phyloP scores from a whole-genome alignment of 2,113 vertebrate genomes.

The Callaeas wilsoni region DNA sequence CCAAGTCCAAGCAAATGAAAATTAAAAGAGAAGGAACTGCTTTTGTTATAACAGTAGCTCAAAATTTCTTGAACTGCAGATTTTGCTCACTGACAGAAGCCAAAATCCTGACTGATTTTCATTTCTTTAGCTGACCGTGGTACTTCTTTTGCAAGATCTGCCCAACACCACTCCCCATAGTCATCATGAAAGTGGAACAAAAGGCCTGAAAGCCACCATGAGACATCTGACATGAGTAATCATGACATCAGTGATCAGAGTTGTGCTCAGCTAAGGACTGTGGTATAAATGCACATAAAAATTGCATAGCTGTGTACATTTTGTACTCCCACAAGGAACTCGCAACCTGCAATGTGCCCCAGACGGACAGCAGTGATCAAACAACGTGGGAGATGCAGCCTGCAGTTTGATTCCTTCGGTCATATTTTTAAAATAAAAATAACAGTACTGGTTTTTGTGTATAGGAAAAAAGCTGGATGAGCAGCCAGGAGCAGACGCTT shows the following conservation, averaged over 20 bases:
- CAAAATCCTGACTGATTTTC: background rate
- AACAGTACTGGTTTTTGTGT: background rate
- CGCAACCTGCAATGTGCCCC: background rate
- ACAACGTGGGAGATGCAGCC: background rate
- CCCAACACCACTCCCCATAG: background rate
- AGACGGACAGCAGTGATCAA: background rate
- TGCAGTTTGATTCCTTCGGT: background rate
- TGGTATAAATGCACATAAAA: background rate
- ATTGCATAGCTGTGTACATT: background rate
- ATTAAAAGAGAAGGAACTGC: background rate
- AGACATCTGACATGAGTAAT: background rate
- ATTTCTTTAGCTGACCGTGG: background rate
- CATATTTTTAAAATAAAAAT: background rate
- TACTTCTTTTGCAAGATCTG: background rate
- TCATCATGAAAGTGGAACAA: background rate
- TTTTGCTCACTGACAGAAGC: background rate
- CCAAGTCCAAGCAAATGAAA: background rate
- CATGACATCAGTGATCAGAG: background rate
- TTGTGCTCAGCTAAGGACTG: background rate
- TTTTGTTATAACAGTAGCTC: background rate
- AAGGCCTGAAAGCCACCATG: background rate
- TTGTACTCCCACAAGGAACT: background rate
- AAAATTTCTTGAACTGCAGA: background rate
- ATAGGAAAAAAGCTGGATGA: background rate
- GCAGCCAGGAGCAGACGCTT: accelerated